Base-by-base conservation (phyloP, 2,888 invertebrate species). In the Leptarthrus brevirostris region DNA sequence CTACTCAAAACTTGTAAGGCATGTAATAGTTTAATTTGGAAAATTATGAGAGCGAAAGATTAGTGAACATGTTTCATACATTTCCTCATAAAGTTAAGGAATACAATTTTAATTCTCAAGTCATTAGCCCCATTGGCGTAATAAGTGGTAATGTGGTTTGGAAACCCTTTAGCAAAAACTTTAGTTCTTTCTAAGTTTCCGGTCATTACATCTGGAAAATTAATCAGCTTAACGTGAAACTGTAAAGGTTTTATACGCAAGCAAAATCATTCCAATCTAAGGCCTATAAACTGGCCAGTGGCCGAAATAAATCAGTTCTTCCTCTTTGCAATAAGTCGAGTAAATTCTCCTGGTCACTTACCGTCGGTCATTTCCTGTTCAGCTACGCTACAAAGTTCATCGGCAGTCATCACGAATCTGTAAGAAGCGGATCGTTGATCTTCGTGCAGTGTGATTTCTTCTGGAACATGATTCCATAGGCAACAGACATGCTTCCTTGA, bases 341-440 rank as follows among this genome's bases (percentile, higher is more conserved):
- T 34, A 30, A 72, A 47, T 20, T 70, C 56, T 44, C 16, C 44
- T 47, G 26, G 20, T 52, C 18, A 75, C 74, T 79, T 79, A 83
- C 83, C 80, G 76, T 81, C 80, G 34, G 79, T 76, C 73, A 86
- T 79, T 77, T 86, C 86, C 66, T 81, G 81, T 2, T 78, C 77
- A 0, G 88, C 89, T 0, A 88, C 82, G 1, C 84, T 86, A 70
- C 83, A 84, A 53, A 86, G 84, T 34, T 85, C 86, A 79, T 89
- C 89, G 2, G 85, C 87, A 0, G 88, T 87, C 85, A 89, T 86
- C 0, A 86, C 84, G 76, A 88, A 87, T 0, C 88, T 87, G 78
- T 87, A 86, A 18, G 79, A 79, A 12, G 81, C 71, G 34, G 76
- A 77, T 20, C 75, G 58, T 74, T 82, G 78, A 56, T 79, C 78